phyloP scores from a whole-genome alignment of 2,888 invertebrate species.

The Latrodectus hesperus region DNA sequence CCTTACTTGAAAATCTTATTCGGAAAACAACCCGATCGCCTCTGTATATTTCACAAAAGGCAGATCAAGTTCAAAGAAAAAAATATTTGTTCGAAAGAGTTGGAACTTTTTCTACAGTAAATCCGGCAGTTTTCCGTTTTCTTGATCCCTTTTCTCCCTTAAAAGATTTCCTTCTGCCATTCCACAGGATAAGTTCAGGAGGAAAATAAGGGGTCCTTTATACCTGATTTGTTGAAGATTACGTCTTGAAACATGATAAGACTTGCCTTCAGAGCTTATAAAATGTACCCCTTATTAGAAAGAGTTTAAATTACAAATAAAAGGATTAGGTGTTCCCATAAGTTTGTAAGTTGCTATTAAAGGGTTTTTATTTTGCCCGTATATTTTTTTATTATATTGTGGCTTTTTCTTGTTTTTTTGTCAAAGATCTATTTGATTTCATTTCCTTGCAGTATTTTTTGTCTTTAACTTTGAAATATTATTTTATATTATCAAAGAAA shows the following conservation, averaged over 20 bases:
- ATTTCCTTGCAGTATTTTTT: no score
- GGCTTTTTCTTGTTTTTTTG: no score
- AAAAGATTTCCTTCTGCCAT: no score
- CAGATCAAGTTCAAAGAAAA: conserved; percentile 13
- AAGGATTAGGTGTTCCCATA: background rate
- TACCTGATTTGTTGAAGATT: conserved; percentile 29
- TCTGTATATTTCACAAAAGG: background rate
- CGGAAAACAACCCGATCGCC: background rate
- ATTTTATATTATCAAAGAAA: no score
- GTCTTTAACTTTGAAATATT: no score
- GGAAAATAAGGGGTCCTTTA: background rate
- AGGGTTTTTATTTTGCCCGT: no score
- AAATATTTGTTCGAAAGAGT: conserved; percentile 12
- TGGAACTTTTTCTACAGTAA: background rate
- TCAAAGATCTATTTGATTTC: no score
- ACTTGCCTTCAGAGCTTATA: background rate
- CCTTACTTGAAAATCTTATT: conserved; percentile 9
- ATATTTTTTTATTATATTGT: no score
- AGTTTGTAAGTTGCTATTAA: background rate
- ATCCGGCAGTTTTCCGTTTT: conserved; percentile 19
- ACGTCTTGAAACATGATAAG: background rate
- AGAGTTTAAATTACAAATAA: conserved; percentile 5
- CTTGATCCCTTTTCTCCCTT: background rate
- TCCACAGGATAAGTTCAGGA: background rate
- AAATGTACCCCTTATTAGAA: background rate